Conservation (phyloP, 2,797 vertebrate species). For the Urophycis tenuis region DNA sequence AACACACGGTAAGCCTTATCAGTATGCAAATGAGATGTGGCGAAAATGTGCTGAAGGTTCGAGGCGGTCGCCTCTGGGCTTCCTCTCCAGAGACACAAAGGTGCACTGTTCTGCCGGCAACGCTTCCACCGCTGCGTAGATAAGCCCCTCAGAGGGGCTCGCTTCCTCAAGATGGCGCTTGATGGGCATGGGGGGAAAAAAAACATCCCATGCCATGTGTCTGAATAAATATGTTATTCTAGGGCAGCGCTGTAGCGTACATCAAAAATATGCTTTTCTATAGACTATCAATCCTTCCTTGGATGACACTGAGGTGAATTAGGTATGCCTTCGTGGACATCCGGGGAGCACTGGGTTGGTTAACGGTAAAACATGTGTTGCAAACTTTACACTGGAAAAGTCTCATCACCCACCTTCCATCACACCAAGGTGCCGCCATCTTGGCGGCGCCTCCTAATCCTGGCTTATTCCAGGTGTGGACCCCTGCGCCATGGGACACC, state of each 20-base stretch:
- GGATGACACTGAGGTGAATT: background rate
- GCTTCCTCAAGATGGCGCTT: conserved; percentile 9
- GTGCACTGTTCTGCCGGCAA: conserved; percentile 8
- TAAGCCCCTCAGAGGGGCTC: conserved; percentile 9
- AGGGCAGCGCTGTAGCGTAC: background rate
- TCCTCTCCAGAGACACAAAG: conserved; percentile 14
- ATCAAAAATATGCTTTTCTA: conserved; percentile 1
- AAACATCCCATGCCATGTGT: background rate
- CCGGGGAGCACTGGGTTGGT: background rate
- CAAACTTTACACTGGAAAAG: background rate
- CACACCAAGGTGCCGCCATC: conserved; percentile 17
- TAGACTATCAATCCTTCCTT: background rate
- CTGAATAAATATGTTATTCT: background rate
- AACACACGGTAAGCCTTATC: conserved; percentile 35
- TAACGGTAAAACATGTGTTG: background rate
- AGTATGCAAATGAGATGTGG: conserved; percentile 31
- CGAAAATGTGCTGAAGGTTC: conserved; percentile 50
- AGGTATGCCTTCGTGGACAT: background rate
- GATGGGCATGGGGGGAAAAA: background rate
- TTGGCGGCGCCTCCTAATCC: conserved; percentile 45
- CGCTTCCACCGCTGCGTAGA: conserved; percentile 18
- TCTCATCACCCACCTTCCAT: background rate
- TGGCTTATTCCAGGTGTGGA: conserved; percentile 70
- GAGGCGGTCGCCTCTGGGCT: conserved; percentile 16
- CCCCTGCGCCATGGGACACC: conserved; percentile 73